Evolutionary conservation across 1,140 invertebrate genomes (phyloP), one percentile per base, ranked within the genome.

Genomic region (Macrobrachium nipponense): DNA sequence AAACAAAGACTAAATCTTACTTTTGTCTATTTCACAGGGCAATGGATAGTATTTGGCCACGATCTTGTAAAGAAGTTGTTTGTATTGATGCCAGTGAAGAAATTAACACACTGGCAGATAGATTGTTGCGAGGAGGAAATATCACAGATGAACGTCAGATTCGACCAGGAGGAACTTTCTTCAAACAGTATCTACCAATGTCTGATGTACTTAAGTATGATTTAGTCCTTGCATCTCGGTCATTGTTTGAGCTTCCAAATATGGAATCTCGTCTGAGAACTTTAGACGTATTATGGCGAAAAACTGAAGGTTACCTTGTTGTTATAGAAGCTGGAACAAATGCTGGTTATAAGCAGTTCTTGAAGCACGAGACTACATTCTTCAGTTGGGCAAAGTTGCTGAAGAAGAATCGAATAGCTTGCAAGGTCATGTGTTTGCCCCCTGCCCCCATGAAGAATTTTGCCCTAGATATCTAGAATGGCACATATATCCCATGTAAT

Each of bases 311-410:
- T 18, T 97, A 96, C 90, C 91, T 98, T 88, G 93, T 98, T 60
- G 92, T 98, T 62, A 93, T 97, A 17, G 97, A 98, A 92, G 93
- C 95, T 89, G 97, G 97, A 10, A 95, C 94, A 0, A 95, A 94
- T 89, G 93, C 94, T 66, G 97, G 97, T 11, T 98, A 95, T 87
- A 79, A 23, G 64, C 90, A n/a, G 89, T 92, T 18, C 23, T 91
- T 73, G 92, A 93, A 89, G 92, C 92, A n/a, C 87, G 92, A 80
- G 90, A 92, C 64, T 90, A 90, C 81, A 79, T 92, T 10, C 79
- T 92, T 14, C 77, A 91, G 51, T 77, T 90, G 51, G 86, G 59
- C 17, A 77, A 70, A 61, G 59, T 12, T 15, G 76, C 80, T 44
- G 14, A 59, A 15, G 78, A 83, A 20, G 62, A 80, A 58, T 59